phyloP scores from a whole-genome alignment of 2,797 vertebrate genomes.

The Betta splendens region DNA sequence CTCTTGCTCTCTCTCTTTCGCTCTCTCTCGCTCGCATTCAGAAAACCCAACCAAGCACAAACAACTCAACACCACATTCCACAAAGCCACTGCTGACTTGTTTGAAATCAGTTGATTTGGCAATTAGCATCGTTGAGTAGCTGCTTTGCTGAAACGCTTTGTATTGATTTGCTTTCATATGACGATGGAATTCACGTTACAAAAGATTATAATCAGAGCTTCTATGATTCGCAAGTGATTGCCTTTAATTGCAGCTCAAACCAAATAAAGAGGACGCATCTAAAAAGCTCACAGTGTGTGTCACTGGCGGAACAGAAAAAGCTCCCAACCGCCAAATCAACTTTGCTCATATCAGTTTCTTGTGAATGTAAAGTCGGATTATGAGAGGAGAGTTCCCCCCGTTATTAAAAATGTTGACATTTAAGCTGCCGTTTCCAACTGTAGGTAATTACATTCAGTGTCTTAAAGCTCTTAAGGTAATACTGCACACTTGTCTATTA shows the following conservation, averaged over 20 bases:
- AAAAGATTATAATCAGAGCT: constrained; percentile 50
- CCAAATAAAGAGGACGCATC: constrained; percentile 30
- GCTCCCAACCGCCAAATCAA: constrained; percentile 33
- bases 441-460: constrained; percentile 51
- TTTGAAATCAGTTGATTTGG: constrained; percentile 49
- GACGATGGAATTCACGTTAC: constrained; percentile 50
- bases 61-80: constrained; percentile 23
- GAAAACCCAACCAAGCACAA: constrained; percentile 13
- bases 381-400: constrained; percentile 7
- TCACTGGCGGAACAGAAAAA: constrained; percentile 36
- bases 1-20: too few relatives aligned
- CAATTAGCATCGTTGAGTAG: constrained; percentile 44
- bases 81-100: constrained; percentile 29
- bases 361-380: constrained; percentile 27
- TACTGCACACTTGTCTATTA: constrained; percentile 23
- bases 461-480: constrained; percentile 51
- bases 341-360: constrained; percentile 30
- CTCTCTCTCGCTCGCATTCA: too few relatives aligned
- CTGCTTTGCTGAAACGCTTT: constrained; percentile 34
- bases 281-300: constrained; percentile 24
- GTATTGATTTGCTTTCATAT: constrained; percentile 45
- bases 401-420: constrained; percentile 61
- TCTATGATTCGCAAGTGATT: constrained; percentile 53
- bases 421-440: constrained; percentile 35
- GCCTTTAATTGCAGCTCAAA: constrained; percentile 55